Conservation (phyloP, 2,113 vertebrate genomes). For the Dasypus novemcinctus region DNA sequence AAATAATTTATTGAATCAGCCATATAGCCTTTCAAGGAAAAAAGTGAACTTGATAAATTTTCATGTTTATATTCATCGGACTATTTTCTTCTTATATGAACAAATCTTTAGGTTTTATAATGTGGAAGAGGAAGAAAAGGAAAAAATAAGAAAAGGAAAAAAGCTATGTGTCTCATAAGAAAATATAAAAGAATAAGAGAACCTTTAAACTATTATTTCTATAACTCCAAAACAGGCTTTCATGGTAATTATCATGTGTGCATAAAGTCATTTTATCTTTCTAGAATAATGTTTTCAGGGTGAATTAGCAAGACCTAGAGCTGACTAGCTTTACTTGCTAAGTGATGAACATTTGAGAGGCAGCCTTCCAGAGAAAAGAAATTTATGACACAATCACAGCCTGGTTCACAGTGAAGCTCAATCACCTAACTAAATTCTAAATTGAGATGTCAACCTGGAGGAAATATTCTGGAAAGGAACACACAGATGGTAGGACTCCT, state of each 20-base stretch:
- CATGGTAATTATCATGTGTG: constrained; percentile 12
- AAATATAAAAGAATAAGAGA: constrained; percentile 6
- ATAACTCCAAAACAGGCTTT: neutral
- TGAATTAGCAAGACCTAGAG: constrained; percentile 45
- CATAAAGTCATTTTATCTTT: constrained; percentile 39
- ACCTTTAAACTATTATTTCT: neutral
- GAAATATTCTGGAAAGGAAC: constrained; percentile 59
- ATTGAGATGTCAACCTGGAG: constrained; percentile 47
- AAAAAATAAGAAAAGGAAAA: neutral
- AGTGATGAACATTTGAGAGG: constrained; percentile 55
- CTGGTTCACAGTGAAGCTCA: constrained; percentile 51
- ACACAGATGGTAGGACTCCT: constrained; percentile 4
- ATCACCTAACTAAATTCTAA: constrained; percentile 53
- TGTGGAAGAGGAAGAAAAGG: neutral
- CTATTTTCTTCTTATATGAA: neutral
- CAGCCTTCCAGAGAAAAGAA: constrained; percentile 50
- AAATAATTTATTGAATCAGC: neutral
- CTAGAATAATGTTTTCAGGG: constrained; percentile 22
- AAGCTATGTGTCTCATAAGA: neutral
- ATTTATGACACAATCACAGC: constrained; percentile 51
- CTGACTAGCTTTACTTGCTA: constrained; percentile 31
- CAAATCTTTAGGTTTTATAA: neutral
- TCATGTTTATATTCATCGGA: neutral
- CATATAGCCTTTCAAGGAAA: neutral
- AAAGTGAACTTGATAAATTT: neutral